phyloP scores from a whole-genome alignment of 2,113 vertebrate genomes.

The Sialia sialis region DNA sequence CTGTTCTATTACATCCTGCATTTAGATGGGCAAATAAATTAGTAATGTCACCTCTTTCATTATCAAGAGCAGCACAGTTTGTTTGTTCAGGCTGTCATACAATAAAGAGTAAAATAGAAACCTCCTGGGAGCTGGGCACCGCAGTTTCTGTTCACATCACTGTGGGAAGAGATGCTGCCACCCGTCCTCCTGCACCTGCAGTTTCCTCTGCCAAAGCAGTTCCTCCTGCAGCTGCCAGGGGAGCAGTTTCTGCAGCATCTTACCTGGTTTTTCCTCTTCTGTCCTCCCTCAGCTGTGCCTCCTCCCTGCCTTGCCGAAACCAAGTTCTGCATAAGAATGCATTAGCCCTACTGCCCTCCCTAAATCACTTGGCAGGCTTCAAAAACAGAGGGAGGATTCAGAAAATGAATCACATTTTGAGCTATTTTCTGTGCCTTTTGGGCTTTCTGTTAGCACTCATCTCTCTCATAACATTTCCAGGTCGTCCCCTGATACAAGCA shows the following conservation, averaged over 20 bases:
- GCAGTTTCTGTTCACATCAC: not conserved
- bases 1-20: not conserved
- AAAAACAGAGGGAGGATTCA: not conserved
- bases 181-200: not conserved
- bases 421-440: not conserved
- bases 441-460: not conserved
- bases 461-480: not conserved
- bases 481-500: not conserved
- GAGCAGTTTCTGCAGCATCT: not conserved
- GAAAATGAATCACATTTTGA: not conserved
- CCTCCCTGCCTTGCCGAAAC: not conserved
- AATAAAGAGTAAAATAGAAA: not conserved
- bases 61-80: constrained; percentile 12
- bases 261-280: not conserved
- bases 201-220: not conserved
- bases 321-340: not conserved
- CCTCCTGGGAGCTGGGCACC: not conserved
- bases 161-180: not conserved
- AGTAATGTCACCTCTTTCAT: constrained; percentile 10
- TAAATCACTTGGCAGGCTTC: not conserved
- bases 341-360: not conserved
- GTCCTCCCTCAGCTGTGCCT: not conserved
- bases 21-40: constrained; percentile 25
- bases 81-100: constrained; percentile 16
- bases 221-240: not conserved